phyloP scores from a whole-genome alignment of 2,888 invertebrate genomes.

The Acrobasis suavella region DNA sequence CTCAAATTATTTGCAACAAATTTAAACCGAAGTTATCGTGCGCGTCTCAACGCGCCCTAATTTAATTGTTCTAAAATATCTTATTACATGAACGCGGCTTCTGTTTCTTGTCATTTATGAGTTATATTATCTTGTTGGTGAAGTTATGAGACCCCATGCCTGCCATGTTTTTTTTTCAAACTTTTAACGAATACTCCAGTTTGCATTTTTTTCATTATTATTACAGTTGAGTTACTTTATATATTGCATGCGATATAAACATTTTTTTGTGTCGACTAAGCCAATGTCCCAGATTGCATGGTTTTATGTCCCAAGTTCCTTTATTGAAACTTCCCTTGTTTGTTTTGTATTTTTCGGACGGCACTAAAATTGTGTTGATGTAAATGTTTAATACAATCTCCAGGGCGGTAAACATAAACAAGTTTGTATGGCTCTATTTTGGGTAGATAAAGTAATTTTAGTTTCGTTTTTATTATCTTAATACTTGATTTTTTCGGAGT shows the following conservation, averaged over 20 bases:
- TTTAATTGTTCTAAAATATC: no score
- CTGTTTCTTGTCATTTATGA: no score
- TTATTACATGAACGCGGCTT: neutral
- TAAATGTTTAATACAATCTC: conserved; percentile 13
- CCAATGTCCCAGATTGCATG: conserved; percentile 37
- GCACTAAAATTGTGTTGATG: conserved; percentile 21
- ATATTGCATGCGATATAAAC: conserved; percentile 51
- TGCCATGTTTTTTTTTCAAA: no score
- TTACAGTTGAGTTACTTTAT: conserved; percentile 37
- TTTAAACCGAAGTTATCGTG: no score
- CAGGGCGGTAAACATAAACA: conserved; percentile 13
- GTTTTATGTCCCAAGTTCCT: conserved; percentile 44
- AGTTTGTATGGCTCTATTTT: neutral
- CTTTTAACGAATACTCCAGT: no score
- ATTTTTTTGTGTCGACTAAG: conserved; percentile 40
- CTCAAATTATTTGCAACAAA: no score
- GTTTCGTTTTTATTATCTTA: no score
- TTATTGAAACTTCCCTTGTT: conserved; percentile 45
- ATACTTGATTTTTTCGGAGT: no score
- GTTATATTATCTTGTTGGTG: no score
- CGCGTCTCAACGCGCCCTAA: no score
- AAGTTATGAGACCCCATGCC: no score
- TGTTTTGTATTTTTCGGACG: conserved; percentile 35
- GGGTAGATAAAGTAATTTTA: no score
- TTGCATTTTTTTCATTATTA: neutral